Conservation (phyloP, 2,888 invertebrate genomes). For the Lochmaea capreae region DNA sequence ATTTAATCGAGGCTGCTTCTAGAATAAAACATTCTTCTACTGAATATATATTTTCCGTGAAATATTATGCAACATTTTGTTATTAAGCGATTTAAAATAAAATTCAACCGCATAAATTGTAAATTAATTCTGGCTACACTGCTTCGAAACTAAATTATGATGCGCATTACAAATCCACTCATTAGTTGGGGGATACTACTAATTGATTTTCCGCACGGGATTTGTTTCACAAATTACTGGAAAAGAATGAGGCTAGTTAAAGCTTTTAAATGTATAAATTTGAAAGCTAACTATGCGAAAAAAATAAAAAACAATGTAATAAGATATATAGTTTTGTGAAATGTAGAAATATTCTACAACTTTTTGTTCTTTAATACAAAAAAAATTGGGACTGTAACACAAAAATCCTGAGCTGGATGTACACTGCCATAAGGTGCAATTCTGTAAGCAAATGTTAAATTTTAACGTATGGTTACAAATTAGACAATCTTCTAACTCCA, state of each 20-base stretch:
- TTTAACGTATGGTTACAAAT: too few species aligned
- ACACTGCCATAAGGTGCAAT: too few species aligned
- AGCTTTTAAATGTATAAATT: neutral
- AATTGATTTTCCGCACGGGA: neutral
- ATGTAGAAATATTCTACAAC: too few species aligned
- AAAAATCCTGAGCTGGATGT: too few species aligned
- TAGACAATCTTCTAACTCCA: too few species aligned
- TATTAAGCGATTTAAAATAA: neutral
- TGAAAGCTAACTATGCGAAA: neutral
- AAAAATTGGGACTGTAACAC: too few species aligned
- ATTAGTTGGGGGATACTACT: neutral
- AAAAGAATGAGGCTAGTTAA: neutral
- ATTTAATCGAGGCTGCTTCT: neutral
- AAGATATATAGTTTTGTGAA: too few species aligned
- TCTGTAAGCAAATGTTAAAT: too few species aligned
- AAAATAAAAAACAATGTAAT: neutral
- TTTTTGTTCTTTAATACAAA: too few species aligned
- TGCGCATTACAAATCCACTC: neutral
- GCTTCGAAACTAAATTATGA: neutral
- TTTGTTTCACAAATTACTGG: constrained; percentile 4
- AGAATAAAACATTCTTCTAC: neutral
- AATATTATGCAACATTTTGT: constrained; percentile 3
- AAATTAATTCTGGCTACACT: constrained; percentile 2
- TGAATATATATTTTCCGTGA: neutral
- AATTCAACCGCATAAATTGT: neutral